Evolutionary conservation across 2,113 vertebrate species (phyloP).

Genomic region (Pimephales promelas): DNA sequence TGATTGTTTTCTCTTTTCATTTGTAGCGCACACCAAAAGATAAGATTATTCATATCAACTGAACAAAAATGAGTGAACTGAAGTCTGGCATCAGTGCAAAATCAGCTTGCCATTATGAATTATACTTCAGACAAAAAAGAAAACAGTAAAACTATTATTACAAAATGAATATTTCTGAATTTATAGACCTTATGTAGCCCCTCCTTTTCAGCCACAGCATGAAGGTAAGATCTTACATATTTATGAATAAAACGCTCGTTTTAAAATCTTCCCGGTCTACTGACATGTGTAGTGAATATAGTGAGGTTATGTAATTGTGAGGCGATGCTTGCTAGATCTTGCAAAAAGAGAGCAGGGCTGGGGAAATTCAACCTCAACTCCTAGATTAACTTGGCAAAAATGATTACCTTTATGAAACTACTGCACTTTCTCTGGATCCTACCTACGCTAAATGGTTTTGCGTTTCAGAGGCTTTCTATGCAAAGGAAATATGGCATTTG

Average conservation of each 20-base stretch:
- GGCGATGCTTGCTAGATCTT: neutral
- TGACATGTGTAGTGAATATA: too few relatives aligned
- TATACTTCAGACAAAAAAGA: neutral
- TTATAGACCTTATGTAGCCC: too few relatives aligned
- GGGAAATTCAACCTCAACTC: neutral
- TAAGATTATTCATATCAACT: neutral
- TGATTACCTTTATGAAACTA: slow-evolving; percentile 4
- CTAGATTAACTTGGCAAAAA: neutral
- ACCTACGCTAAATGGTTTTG: slow-evolving; percentile 15
- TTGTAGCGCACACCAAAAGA: neutral
- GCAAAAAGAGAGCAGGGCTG: neutral
- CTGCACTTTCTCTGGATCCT: neutral
- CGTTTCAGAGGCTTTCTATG: slow-evolving; percentile 12
- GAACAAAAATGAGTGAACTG: neutral
- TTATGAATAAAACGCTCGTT: too few relatives aligned
- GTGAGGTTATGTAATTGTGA: neutral
- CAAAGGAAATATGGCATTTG: slow-evolving; percentile 3
- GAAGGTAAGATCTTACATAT: too few relatives aligned
- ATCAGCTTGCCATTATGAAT: neutral
- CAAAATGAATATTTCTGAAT: neutral
- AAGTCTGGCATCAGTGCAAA: neutral
- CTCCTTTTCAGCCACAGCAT: too few relatives aligned
- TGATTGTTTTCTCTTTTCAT: neutral
- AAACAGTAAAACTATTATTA: neutral
- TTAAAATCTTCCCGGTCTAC: too few relatives aligned